Base-by-base conservation (phyloP, 2,113 vertebrate species). In the Amphiprion ocellaris region DNA sequence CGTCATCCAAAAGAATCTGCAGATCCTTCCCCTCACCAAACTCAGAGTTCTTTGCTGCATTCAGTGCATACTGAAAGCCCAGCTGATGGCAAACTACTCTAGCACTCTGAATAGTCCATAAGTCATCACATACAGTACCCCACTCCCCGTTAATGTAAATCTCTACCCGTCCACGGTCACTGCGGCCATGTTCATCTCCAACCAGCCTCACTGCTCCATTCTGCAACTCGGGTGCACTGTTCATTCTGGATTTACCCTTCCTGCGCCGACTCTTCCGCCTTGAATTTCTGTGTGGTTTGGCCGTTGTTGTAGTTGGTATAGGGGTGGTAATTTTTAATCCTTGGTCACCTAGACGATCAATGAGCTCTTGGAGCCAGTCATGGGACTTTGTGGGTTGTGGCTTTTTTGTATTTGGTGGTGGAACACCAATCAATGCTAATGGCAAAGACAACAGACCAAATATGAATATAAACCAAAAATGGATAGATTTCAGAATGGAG, bases 101-200 rank as follows among this genome's bases (percentile, higher is more conserved):
- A 0, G 97, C 97, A 0, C 95, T 96, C 0, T 84, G 44, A 1
- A 3, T 30, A 69, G 86, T 91, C 98, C 98, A 99, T 3, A 95
- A 91, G 0, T 99, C 97, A 0, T 99, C 97, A 0, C 97, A 99
- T 37, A 99, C 95, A 0, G 97, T 99, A 55, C 97, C 97, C 97
- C 97, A 99, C 47, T 94, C 64, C 0, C 96, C 95, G 0, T 90
- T 68, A 0, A 90, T 65, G 17, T 95, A 97, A 30, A 99, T 64
- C 90, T 99, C 97, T 67, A 99, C 96, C 1, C 97, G 91, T 7
- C 98, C 97, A 0, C 77, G 85, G 87, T 95, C 93, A 0, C 46
- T 39, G 0, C 66, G 89, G 10, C 90, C 84, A 0, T 58, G 64
- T 10, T 85, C 88, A 9, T 92, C 89, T 1, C 93, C 92, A 37